Base-by-base conservation (phyloP, 2,888 invertebrate species). In the Dynastes tityus region DNA sequence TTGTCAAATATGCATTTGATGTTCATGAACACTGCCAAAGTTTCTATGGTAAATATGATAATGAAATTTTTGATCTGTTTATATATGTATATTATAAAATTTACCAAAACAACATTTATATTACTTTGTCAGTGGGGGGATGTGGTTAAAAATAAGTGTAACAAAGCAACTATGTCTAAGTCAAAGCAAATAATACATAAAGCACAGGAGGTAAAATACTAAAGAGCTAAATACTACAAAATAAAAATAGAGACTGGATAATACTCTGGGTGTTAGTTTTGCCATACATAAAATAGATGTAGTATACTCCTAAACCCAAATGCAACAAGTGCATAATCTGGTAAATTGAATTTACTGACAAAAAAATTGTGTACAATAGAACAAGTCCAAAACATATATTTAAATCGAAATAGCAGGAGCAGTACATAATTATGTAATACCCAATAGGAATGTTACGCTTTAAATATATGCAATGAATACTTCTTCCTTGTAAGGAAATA, bases 231-330 rank as follows among this genome's bases (percentile, higher is more conserved):
- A 53, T 76, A 84, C 86, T 85, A 86, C 80, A 81, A 82, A 81
- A 81, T 80, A 84, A 84, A 83, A 86, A 85, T 88, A 88, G 88
- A 88, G 88, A 88, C 88, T 88, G 88, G 86, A 86, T 81, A 81
- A 85, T 80, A 85, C 84, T 86, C 86, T 83, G 81, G 87, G 87
- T 87, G 86, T 86, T 85, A 81, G 80, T 86, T 87, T 88, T 88
- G 88, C 88, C 88, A 87, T 87, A 86, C 85, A 83, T 84, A 79
- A 81, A 85, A 84, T 85, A 86, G 81, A 81, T 81, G 83, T 79
- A 65, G 79, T 81, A 80, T 63, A 82, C 81, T 80, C 80, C 49
- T 71, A 27, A 76, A 80, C 82, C 80, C 71, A 70, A 61, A 37
- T 80, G 74, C 80, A 80, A 81, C 64, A 76, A 78, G 67, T 76